Evolutionary conservation across 2,888 invertebrate species (phyloP).

Genomic region (Limenitis camilla): DNA sequence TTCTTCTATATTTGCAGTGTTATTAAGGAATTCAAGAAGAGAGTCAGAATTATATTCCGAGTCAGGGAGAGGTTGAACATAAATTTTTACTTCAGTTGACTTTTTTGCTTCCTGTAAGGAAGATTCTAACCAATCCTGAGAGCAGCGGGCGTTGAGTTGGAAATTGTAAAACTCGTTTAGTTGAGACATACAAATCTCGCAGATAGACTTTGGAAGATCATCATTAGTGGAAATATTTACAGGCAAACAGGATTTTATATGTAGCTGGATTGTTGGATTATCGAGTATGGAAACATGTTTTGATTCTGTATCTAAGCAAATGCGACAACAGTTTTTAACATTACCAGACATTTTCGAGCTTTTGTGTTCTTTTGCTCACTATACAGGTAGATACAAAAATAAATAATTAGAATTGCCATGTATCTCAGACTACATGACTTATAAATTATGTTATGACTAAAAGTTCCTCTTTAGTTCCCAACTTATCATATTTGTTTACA

Average conservation of each 20-base stretch:
- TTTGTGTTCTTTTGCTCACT: not conserved
- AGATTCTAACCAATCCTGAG: constrained; percentile 64
- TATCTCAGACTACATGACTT: too few species aligned
- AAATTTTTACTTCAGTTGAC: constrained; percentile 43
- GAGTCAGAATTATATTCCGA: constrained; percentile 69
- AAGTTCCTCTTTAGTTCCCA: too few species aligned
- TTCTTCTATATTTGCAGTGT: constrained; percentile 63
- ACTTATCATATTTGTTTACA: too few species aligned
- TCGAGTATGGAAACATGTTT: constrained; percentile 54
- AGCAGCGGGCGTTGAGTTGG: constrained; percentile 60
- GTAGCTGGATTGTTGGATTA: constrained; percentile 51
- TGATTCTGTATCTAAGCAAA: constrained; percentile 56
- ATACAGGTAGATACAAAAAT: too few species aligned
- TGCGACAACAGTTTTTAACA: constrained; percentile 53
- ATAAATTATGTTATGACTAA: too few species aligned
- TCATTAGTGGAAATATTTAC: constrained; percentile 47
- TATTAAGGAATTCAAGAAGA: constrained; percentile 63
- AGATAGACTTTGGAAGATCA: constrained; percentile 55
- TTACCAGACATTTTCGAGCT: constrained; percentile 44
- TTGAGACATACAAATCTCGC: constrained; percentile 53
- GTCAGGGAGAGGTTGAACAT: constrained; percentile 61
- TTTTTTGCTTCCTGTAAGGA: constrained; percentile 50
- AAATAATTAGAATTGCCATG: too few species aligned
- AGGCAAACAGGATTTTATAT: constrained; percentile 58
- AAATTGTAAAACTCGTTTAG: constrained; percentile 62